Evolutionary conservation across 2,888 invertebrate species (phyloP).

Genomic region (Nephrotoma flavescens): DNA sequence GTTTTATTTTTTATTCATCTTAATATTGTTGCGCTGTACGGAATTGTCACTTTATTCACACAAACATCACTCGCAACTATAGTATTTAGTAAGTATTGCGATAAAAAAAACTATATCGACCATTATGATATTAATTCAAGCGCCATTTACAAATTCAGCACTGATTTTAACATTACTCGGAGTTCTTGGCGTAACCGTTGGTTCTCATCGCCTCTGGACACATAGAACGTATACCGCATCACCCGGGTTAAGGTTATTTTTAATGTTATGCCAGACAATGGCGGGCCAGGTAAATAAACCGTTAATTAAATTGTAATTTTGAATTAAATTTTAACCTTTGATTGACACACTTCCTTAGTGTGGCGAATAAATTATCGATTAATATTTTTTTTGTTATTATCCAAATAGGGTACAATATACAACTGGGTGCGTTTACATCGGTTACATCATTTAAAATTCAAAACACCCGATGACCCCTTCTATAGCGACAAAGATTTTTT

Average conservation of each 20-base stretch:
- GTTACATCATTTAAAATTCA: conserved; percentile 64
- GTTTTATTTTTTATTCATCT: conserved; percentile 63
- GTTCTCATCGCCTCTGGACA: conserved; percentile 88
- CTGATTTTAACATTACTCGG: conserved; percentile 44
- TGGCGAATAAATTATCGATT: not conserved
- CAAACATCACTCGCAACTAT: conserved; percentile 46
- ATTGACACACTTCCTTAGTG: not conserved
- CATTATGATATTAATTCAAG: not conserved
- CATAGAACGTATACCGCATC: conserved; percentile 72
- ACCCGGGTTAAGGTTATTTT: conserved; percentile 49
- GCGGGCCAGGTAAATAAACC: conserved; percentile 60
- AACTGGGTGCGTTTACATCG: conserved; percentile 73
- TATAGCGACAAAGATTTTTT: conserved; percentile 66
- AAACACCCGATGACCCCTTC: conserved; percentile 66
- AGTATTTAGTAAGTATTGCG: conserved; percentile 43
- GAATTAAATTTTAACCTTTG: not conserved
- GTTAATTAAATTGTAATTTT: not conserved
- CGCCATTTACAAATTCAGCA: conserved; percentile 37
- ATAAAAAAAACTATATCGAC: not conserved
- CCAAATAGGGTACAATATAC: conserved; percentile 58
- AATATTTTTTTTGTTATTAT: conserved; percentile 13
- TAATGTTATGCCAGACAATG: conserved; percentile 71
- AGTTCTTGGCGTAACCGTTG: conserved; percentile 71
- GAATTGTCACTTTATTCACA: conserved; percentile 41
- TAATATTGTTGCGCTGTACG: conserved; percentile 50